Base-by-base conservation (phyloP, 2,888 invertebrate species). In the Lasioglossum calceatum region DNA sequence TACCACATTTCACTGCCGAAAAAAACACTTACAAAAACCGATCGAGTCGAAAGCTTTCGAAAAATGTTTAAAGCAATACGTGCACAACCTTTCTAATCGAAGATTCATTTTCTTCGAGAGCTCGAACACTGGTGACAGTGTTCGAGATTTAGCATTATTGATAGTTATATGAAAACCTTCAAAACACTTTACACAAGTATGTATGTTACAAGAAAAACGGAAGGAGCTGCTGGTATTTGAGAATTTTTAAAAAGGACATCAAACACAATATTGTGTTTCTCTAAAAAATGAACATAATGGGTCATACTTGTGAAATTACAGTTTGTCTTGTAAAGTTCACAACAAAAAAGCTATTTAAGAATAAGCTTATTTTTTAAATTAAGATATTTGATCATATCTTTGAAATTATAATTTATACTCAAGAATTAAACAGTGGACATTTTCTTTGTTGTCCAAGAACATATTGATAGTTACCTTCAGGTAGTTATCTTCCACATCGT, bases 71-170 rank as follows among this genome's bases (percentile, higher is more conserved):
- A 44, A 58, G 27, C 5, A 44, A 79, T 72, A 14, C 58, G 42
- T 72, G 42, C 72, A 79, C 72, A 77, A 82, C 71, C 72, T 75
- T 61, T 58, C 23, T 61, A 36, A 76, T 79, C 72, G 39, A 77
- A 76, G 70, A 80, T 61, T 47, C 12, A 74, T 75, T 50, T 8
- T 64, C 32, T 64, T 19, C 64, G 32, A 64, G 32, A 54, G 39
- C 50, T 67, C 58, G 47, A 76, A 77, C 67, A 58, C 47, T 72
- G 71, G 42, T 47, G 39, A 75, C 74, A 74, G 42, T 42, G 42
- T 50, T 71, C 36, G 44, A 71, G n/a, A 58, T 83, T 83, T 47
- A 75, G 16, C 50, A 71, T 47, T 77, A 27, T 61, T 7, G 74
- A 78, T 42, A 54, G 44, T 39, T 42, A 50, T 36, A 77, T 32